Base-by-base conservation (phyloP, 2,888 invertebrate genomes). In the Maniola hyperantus region DNA sequence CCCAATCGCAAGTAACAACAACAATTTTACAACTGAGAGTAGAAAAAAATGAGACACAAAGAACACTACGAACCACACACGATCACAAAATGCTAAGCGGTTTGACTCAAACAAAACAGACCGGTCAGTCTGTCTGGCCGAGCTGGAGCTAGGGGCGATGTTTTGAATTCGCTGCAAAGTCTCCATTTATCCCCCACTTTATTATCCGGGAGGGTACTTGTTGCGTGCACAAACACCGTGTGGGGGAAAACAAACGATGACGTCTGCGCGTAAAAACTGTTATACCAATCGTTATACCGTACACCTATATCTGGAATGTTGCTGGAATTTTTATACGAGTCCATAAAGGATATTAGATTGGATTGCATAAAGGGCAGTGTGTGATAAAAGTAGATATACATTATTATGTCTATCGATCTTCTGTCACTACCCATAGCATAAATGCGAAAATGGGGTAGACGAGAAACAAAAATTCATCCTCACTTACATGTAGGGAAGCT, bases 201-300 rank as follows among this genome's bases (percentile, higher is more conserved):
- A 74, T 71, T 68, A 67, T 64, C 65, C 64, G 67, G 66, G 70
- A 64, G 48, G 51, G 66, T 64, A 71, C 72, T 72, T 71, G 72
- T 72, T 73, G 73, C 73, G 72, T 71, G 72, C 66, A 57, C 59
- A 59, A 51, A 63, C 64, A 65, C 66, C 68, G 59, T 71, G 71
- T 65, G 50, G 26, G 68, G 70, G 64, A 65, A 67, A 69, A 76
- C 66, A 70, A 70, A 74, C 71, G 72, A 67, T 62, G 58, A 61
- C 60, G 61, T 65, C 51, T 48, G 54, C 64, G 57, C 62, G 71
- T 73, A 74, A 74, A 81, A 79, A 79, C 64, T 64, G 63, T 57
- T 69, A 64, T 48, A 58, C 64, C 46, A 79, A 79, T 60, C 60
- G 63, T 57, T 69, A 64, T 53, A 58, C 64, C 46, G 55, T 57